Conservation (phyloP, 2,113 vertebrate genomes). For the Spermophilus dauricus region DNA sequence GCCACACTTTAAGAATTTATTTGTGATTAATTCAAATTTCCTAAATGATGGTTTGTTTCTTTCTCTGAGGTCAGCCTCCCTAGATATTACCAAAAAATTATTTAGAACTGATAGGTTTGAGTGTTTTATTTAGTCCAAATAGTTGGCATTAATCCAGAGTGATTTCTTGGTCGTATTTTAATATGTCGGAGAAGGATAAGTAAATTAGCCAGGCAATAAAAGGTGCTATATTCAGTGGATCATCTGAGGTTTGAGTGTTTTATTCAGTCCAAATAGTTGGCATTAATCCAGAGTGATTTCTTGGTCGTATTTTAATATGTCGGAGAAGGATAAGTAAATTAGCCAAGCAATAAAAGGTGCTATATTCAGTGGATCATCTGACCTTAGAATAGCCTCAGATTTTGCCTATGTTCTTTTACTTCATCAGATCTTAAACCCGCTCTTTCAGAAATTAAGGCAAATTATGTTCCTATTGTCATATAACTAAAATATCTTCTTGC, state of each 20-base stretch:
- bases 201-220: neutral
- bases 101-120: neutral
- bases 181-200: neutral
- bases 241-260: neutral
- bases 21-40: neutral
- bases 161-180: conserved; percentile 5
- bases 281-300: neutral
- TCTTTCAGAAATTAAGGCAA: neutral
- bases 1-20: neutral
- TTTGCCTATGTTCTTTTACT: neutral
- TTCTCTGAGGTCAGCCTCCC: neutral
- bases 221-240: neutral
- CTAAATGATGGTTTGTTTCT: neutral
- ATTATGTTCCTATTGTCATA: neutral
- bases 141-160: neutral
- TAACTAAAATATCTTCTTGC: neutral
- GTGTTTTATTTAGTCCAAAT: neutral
- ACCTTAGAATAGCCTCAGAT: neutral
- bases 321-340: neutral
- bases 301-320: neutral
- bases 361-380: neutral
- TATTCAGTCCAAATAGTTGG: neutral
- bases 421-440: too few relatives aligned
- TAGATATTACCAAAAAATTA: neutral
- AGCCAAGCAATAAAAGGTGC: neutral